Evolutionary conservation across 2,797 vertebrate genomes (phyloP).

Genomic region (Hylomyscus alleni): DNA sequence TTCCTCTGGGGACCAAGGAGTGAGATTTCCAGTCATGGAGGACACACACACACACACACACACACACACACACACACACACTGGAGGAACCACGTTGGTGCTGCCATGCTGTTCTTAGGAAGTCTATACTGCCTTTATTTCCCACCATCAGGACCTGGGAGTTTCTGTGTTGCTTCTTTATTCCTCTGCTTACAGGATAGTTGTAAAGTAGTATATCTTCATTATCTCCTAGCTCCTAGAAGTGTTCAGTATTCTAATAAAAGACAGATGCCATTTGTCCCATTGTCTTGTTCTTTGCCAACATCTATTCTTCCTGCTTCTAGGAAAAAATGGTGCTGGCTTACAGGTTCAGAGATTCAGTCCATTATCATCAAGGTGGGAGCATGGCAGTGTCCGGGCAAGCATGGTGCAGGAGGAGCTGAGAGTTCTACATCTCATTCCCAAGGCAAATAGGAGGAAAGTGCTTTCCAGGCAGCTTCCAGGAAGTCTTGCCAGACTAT

Average conservation of each 20-base stretch:
- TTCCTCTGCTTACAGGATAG: not conserved
- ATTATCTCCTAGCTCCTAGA: not conserved
- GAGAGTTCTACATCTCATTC: too few relatives aligned
- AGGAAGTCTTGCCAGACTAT: not conserved
- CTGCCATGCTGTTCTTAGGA: not conserved
- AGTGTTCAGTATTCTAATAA: not conserved
- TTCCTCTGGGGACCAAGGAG: not conserved
- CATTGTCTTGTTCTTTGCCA: not conserved
- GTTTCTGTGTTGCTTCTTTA: not conserved
- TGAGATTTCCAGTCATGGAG: not conserved
- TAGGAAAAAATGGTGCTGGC: not conserved
- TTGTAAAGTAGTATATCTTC: not conserved
- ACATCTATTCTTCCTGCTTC: not conserved
- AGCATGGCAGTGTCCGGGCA: too few relatives aligned
- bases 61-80: not conserved
- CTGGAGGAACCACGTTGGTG: not conserved
- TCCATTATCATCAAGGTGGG: too few relatives aligned
- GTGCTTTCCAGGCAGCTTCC: not conserved
- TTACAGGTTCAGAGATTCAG: too few relatives aligned
- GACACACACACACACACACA: not conserved
- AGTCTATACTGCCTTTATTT: not conserved
- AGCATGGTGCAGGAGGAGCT: too few relatives aligned
- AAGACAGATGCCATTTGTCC: conserved; percentile 10
- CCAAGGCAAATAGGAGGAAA: too few relatives aligned
- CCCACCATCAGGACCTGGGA: not conserved